Percentiles rank a stretch among this genome's conserved stretches.
These are phyloP conservation scores for Schrankia costaestrigalis DNA, from an alignment of 2,888 invertebrate genomes.

Conservation along the genomic window DNA sequence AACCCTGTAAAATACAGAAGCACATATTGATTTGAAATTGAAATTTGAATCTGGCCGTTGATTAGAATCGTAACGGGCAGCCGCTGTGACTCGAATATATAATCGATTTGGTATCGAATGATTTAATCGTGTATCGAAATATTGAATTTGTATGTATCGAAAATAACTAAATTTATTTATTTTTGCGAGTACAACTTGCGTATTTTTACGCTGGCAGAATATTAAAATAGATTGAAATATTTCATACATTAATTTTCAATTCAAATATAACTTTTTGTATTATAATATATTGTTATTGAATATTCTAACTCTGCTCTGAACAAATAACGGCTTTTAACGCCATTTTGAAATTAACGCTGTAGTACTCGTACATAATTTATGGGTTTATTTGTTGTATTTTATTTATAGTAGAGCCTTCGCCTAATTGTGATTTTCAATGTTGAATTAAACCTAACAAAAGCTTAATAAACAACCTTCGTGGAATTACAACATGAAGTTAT, in stretches of 20 bases:
- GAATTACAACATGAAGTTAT: too few species aligned
- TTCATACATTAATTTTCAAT: not conserved
- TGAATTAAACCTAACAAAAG: too few species aligned
- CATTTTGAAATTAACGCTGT: too few species aligned
- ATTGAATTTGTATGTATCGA: slow-evolving; percentile 15
- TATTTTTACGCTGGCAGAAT: slow-evolving; percentile 3
- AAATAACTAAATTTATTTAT: slow-evolving; percentile 11
- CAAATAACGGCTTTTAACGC: too few species aligned
- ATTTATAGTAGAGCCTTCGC: too few species aligned
- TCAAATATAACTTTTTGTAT: not conserved
- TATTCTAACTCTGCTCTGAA: too few species aligned
- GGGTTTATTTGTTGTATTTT: too few species aligned
- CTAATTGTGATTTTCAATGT: too few species aligned
- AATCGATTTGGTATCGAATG: slow-evolving; percentile 31
- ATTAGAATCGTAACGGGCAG: slow-evolving; percentile 35
- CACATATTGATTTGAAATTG: slow-evolving; percentile 38
- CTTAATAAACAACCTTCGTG: too few species aligned
- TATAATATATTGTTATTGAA: too few species aligned
- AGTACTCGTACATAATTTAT: too few species aligned
- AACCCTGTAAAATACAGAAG: slow-evolving; percentile 20
- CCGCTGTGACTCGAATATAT: slow-evolving; percentile 34
- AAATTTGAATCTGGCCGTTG: slow-evolving; percentile 37
- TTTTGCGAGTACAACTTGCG: not conserved
- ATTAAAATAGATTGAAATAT: not conserved
- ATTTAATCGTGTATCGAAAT: slow-evolving; percentile 32